A percentile compares a stretch with the other conserved stretches of the same genome.
Conservation (phyloP, 2,797 vertebrate genomes). For the Artibeus jamaicensis region DNA sequence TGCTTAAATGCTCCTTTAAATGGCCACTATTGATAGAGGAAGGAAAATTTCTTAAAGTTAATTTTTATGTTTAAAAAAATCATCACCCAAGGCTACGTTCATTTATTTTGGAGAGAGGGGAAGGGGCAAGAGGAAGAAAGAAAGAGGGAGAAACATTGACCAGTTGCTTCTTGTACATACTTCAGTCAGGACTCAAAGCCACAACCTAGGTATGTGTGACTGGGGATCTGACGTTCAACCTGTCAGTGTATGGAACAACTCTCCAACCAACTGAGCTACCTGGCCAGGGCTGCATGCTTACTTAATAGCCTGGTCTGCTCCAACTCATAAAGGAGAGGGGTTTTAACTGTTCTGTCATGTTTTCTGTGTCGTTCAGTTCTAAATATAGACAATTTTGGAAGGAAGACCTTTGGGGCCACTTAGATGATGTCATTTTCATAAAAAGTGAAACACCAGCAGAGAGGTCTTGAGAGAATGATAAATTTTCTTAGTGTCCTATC, state of each 20-base stretch:
- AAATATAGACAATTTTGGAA: slow-evolving; percentile 23
- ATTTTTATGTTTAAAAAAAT: background rate
- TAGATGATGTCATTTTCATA: background rate
- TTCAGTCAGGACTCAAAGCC: background rate
- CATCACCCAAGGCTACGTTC: background rate
- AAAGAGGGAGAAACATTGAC: background rate
- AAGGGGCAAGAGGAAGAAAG: background rate
- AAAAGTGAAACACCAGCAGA: background rate
- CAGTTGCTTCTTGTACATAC: background rate
- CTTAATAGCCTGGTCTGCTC: background rate
- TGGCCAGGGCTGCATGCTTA: background rate
- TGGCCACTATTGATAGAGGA: background rate
- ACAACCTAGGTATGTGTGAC: background rate
- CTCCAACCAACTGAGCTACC: background rate
- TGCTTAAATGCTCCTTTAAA: background rate
- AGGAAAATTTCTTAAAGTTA: background rate
- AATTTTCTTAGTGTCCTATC: background rate
- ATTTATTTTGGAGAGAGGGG: background rate
- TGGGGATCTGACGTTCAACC: background rate
- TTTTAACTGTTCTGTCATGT: background rate
- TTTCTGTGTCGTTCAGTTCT: slow-evolving; percentile 17
- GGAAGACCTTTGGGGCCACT: slow-evolving; percentile 43
- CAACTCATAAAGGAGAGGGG: slow-evolving; percentile 1
- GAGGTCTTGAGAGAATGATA: background rate
- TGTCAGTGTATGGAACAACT: background rate